Percentiles rank a stretch among this genome's conserved stretches.
Evolutionary conservation across 2,888 invertebrate species (phyloP).

Genomic region (Hoplodrina blanda): DNA sequence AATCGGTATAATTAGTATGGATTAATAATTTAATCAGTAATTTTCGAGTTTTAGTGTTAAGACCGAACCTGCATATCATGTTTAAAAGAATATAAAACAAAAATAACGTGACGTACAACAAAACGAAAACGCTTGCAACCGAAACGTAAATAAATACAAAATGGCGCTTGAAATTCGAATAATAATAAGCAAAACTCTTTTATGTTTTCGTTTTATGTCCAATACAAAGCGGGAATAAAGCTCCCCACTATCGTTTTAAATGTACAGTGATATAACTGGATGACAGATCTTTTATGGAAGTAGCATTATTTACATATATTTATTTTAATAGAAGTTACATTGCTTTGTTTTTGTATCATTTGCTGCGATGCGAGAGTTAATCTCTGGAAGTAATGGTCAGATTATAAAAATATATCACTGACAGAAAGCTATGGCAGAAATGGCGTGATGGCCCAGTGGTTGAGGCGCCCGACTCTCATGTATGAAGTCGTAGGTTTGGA

Average conservation of each 20-base stretch:
- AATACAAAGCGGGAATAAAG: conserved; percentile 33
- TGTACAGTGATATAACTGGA: conserved; percentile 12
- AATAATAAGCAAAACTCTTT: conserved; percentile 15
- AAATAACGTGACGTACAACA: background rate
- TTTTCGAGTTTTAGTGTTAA: no score
- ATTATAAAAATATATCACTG: no score
- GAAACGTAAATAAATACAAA: conserved; percentile 29
- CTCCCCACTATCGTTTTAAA: conserved; percentile 32
- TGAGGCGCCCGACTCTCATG: no score
- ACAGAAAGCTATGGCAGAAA: no score
- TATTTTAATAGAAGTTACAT: background rate
- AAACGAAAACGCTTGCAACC: background rate
- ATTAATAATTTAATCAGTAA: no score
- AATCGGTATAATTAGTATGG: no score
- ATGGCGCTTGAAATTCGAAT: conserved; percentile 14
- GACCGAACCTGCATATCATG: no score
- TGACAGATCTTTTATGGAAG: conserved; percentile 27
- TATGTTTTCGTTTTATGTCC: conserved; percentile 33
- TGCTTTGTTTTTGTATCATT: conserved; percentile 20
- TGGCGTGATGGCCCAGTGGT: no score
- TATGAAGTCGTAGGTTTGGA: no score
- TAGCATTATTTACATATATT: conserved; percentile 7
- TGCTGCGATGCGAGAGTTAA: background rate
- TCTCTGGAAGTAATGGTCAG: no score
- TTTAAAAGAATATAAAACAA: background rate